phyloP scores from a whole-genome alignment of 1,140 invertebrate species.

The Varroa destructor region DNA sequence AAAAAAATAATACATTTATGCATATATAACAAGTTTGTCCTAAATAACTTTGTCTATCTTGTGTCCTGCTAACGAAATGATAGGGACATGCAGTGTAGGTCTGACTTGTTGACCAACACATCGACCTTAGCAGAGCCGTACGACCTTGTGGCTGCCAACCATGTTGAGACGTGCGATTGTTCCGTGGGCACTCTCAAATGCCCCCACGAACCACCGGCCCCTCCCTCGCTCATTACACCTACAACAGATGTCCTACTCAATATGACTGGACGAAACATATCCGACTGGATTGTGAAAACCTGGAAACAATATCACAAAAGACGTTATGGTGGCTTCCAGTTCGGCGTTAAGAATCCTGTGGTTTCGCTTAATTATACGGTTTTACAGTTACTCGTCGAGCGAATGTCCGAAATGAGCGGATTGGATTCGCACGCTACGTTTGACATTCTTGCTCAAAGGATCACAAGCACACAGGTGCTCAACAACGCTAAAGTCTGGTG shows the following conservation, averaged over 20 bases:
- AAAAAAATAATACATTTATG: too few relatives aligned
- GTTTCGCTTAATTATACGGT: conserved; percentile 37
- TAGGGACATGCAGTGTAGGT: conserved; percentile 35
- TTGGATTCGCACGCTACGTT: conserved; percentile 27
- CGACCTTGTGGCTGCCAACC: conserved; percentile 32
- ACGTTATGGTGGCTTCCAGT: conserved; percentile 44
- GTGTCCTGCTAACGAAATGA: too few relatives aligned
- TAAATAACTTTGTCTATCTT: too few relatives aligned
- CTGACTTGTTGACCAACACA: conserved; percentile 10
- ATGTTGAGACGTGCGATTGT: conserved; percentile 40
- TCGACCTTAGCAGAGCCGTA: conserved; percentile 35
- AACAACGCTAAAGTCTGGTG: conserved; percentile 36
- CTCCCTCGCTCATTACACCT: conserved; percentile 36
- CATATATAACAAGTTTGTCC: too few relatives aligned
- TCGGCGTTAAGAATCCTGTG: conserved; percentile 39
- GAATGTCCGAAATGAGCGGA: conserved; percentile 32
- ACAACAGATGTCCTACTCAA: conserved; percentile 46
- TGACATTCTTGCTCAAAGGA: conserved; percentile 32
- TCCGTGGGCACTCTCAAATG: conserved; percentile 42
- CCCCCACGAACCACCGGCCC: conserved; percentile 38
- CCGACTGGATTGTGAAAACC: conserved; percentile 46
- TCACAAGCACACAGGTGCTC: conserved; percentile 32
- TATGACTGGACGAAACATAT: conserved; percentile 45
- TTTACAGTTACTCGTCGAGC: conserved; percentile 34
- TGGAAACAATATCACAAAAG: conserved; percentile 39